Conservation (phyloP, 2,888 invertebrate species). For the Hydropsyche betteni region DNA sequence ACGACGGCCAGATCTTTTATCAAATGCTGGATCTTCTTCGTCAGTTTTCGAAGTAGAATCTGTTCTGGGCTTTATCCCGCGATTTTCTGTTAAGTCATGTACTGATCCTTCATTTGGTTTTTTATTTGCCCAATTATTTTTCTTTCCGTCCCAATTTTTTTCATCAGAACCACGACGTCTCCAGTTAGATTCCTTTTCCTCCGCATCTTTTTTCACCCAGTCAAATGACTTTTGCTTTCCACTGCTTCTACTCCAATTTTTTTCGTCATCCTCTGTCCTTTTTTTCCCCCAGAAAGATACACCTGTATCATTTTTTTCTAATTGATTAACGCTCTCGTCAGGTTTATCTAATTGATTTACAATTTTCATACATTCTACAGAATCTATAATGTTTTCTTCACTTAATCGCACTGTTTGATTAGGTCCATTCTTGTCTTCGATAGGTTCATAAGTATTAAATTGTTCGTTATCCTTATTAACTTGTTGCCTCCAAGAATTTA, state of each 20-base stretch:
- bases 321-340: conserved; percentile 11
- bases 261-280: conserved; percentile 25
- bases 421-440: conserved; percentile 3
- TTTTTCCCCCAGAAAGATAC: conserved; percentile 40
- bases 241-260: conserved; percentile 33
- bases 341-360: conserved; percentile 28
- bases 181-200: conserved; percentile 50
- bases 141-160: conserved; percentile 35
- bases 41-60: neutral
- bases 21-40: neutral
- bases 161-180: conserved; percentile 40
- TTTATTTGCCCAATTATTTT: conserved; percentile 36
- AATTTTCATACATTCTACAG: neutral
- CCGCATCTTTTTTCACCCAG: conserved; percentile 35
- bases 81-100: neutral
- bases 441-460: neutral
- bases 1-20: conserved; percentile 19
- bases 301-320: conserved; percentile 33
- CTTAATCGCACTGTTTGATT: too few species aligned
- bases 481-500: conserved; percentile 50
- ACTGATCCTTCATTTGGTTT: neutral
- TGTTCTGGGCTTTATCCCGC: neutral
- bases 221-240: conserved; percentile 31
- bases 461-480: neutral
- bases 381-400: neutral